Base-by-base conservation (phyloP, 2,888 invertebrate genomes). In the Craniophora ligustri region DNA sequence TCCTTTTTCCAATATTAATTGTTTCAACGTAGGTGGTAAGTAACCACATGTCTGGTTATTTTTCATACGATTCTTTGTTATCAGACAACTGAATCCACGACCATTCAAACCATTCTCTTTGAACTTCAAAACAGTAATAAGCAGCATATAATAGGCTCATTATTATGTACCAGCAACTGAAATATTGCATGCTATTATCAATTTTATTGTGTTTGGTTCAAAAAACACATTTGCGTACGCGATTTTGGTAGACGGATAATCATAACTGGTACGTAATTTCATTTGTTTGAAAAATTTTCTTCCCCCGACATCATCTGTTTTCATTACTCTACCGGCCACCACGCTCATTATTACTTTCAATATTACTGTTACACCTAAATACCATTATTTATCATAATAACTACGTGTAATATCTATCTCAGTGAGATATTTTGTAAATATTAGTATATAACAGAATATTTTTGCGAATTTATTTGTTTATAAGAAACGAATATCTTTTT, bases 301-400 rank as follows among this genome's bases (percentile, higher is more conserved):
- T 65, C 46, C 68, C 72, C 68, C 63, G 67, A 70, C 75, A 65
- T 77, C 79, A 82, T 82, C 73, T 72, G 77, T 82, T 82, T 81
- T 82, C 80, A 81, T 82, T 82, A 82, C 64, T 67, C 54, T 46
- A 48, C 63, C 78, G 75, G 80, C 76, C 76, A 74, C 75, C 47
- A 61, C 61, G 68, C 75, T 81, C 76, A 78, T 80, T 81, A 81
- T 78, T 79, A 72, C 74, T 76, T 72, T 67, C 72, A 81, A 81
- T 81, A 78, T 77, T 73, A 69, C 71, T 75, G 61, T 74, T 75
- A 59, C 69, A 62, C 67, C 59, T 70, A 71, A 72, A 75, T 57
- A 72, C 70, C 75, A 79, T 81, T 78, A 79, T 80, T 81, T 80
- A 78, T 77, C 68, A 71, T 77, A 75, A 81, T 76, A 75, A 68